Evolutionary conservation across 2,113 vertebrate genomes (phyloP), one percentile per base, ranked within the genome.

Genomic region (Stigmatopora argus): DNA sequence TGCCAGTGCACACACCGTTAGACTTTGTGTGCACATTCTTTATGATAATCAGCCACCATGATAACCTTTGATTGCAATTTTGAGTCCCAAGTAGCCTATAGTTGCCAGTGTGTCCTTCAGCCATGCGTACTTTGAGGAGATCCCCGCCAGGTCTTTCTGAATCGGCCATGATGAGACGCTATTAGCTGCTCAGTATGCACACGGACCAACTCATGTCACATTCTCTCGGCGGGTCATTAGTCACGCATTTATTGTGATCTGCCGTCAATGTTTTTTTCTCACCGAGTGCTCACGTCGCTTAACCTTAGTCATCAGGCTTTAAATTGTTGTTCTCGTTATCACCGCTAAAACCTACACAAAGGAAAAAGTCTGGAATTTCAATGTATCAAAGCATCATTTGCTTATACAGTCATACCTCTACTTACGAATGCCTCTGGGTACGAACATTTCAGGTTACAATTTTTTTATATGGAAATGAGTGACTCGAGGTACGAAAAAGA

Each of bases 61-160:
- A 12, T 14, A 4, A 59, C 26, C 69, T 73, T 74, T 88, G 83
- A 88, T 86, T 85, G 74, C 78, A 82, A 85, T 80, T 85, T 78
- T n/a, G 23, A 84, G 79, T 88, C 79, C 72, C 80, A 82, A 81
- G 83, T 81, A 67, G 66, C 41, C 53, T 73, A 64, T 75, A 69
- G 67, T 79, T 76, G 34, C 5, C 58, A 58, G 64, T 0, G 38
- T 61, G 82, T 80, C 84, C 81, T 86, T 86, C 78, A 78, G 66
- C 65, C 48, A 69, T 61, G 72, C 67, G 52, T 55, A 21, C 52
- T 55, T 21, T 7, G 52, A 55, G 21, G 52, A n/a, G 51, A 11
- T 82, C 77, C 71, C 71, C 67, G 18, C 21, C 14, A 48, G 49
- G 38, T 69, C 68, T 67, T 83, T 77, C 14, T 73, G 79, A 81